Base-by-base conservation (phyloP, 2,888 invertebrate species). In the Ceriagrion tenellum region DNA sequence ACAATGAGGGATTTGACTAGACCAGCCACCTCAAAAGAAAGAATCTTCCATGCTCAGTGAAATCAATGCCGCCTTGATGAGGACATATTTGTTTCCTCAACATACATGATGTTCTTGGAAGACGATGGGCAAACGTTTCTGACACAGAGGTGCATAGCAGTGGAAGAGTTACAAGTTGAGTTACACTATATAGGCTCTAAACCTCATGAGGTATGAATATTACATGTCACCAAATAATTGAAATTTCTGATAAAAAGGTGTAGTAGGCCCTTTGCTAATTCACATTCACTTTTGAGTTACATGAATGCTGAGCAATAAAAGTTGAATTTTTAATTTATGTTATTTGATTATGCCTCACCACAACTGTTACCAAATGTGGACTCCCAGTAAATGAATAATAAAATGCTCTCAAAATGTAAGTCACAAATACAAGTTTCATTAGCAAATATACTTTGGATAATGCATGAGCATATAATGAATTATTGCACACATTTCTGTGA, bases 391-490 rank as follows among this genome's bases (percentile, higher is more conserved):
- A 81, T 81, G 81, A 81, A 35, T 81, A 16, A 35, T 35, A 81
- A 81, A n/a, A 81, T 81, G 35, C 18, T 81, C 30, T 81, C 30
- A 12, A 8, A 81, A 8, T 35, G 81, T 35, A 35, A 35, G 81
- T 47, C 93, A 93, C 26, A n/a, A n/a, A 89, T 69, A 40, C 40
- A 93, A n/a, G 56, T 93, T 47, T 35, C 74, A 74, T 47, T 63
- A 93, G 69, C 63, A 47, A 93, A 55, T 47, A 63, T 74, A 47
- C 93, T 69, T 74, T 40, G 63, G 47, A 40, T 47, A 56, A 93
- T 13, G 26, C 69, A 93, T 69, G 69, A 69, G 74, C 69, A 69
- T 93, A n/a, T 26, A 69, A 69, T 74, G 93, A 93, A 93, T 35
- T n/a, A 89, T 55, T n/a, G 40, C n/a, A 69, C 69, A 93, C 47